These are phyloP conservation scores for Agonopterix subpropinquella DNA, from an alignment of 2,888 invertebrate genomes.

Conservation along the genomic window DNA sequence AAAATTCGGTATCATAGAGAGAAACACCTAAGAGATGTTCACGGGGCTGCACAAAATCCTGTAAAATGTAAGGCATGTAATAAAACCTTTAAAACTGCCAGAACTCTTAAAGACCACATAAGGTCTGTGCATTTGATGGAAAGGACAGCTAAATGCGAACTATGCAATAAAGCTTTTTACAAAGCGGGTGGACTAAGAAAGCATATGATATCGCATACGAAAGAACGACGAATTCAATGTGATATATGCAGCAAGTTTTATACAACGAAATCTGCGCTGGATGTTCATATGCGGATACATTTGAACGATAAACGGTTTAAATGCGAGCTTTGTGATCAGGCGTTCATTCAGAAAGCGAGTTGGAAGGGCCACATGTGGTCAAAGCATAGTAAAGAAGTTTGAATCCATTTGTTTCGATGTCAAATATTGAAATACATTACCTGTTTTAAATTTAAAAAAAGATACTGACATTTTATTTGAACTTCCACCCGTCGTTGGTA, in stretches of 20 bases:
- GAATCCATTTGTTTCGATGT: no score
- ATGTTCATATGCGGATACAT: constrained; percentile 25
- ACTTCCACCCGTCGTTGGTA: no score
- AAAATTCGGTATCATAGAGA: constrained; percentile 24
- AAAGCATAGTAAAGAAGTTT: no score
- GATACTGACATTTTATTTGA: no score
- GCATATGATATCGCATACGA: constrained; percentile 52
- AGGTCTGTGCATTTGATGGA: constrained; percentile 37
- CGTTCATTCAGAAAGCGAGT: no score
- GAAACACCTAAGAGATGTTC: constrained; percentile 25
- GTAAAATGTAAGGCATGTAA: constrained; percentile 33
- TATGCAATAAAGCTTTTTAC: constrained; percentile 19
- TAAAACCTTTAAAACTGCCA: constrained; percentile 20
- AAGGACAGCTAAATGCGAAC: constrained; percentile 13
- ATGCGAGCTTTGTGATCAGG: no score
- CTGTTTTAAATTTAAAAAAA: no score
- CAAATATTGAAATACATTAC: no score
- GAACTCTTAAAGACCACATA: constrained; percentile 23
- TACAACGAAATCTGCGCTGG: constrained; percentile 23
- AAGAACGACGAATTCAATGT: constrained; percentile 39
- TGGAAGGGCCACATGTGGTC: no score
- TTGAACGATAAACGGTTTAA: no score
- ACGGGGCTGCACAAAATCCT: constrained; percentile 18
- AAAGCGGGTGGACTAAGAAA: constrained; percentile 36
- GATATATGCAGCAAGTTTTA: constrained; percentile 41